A percentile compares a stretch with the other conserved stretches of the same genome.
These are phyloP conservation scores for Hirtodrosophila trivittata DNA, from an alignment of 2,888 invertebrate genomes.

Conservation along the genomic window DNA sequence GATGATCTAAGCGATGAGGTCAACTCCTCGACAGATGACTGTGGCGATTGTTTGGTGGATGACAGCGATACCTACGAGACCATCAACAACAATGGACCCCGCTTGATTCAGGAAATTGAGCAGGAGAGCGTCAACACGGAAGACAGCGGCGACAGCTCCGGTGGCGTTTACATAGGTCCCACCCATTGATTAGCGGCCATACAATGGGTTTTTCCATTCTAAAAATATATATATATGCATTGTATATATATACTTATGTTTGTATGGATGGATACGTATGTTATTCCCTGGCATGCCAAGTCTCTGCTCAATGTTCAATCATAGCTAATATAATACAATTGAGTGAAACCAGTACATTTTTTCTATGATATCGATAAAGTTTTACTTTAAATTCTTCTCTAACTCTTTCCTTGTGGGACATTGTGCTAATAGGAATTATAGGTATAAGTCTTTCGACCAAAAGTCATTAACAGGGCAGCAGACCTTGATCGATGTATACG, in stretches of 20 bases:
- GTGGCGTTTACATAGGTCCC: conserved; percentile 62
- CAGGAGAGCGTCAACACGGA: conserved; percentile 57
- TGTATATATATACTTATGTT: neutral
- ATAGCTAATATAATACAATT: too few species aligned
- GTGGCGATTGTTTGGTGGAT: conserved; percentile 66
- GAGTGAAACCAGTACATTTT: too few species aligned
- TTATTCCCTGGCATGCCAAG: conserved; percentile 1
- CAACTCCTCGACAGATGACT: conserved; percentile 69
- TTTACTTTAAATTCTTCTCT: too few species aligned
- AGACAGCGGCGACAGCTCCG: conserved; percentile 60
- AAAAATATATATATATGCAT: conserved; percentile 15
- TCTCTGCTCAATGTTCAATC: conserved; percentile 1
- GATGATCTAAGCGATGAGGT: conserved; percentile 70
- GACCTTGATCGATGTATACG: too few species aligned
- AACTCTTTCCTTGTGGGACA: too few species aligned
- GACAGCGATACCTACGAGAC: conserved; percentile 67
- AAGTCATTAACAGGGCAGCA: too few species aligned
- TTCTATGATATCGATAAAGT: too few species aligned
- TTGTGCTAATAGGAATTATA: too few species aligned
- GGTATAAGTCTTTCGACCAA: too few species aligned
- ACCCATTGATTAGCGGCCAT: conserved; percentile 67
- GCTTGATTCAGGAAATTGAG: conserved; percentile 26
- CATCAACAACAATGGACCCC: conserved; percentile 43
- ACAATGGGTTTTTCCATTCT: conserved; percentile 64
- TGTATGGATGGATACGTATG: neutral